Evolutionary conservation across 2,113 vertebrate genomes (phyloP), one percentile per base, ranked within the genome.

Genomic region (Microcebus jonahi): DNA sequence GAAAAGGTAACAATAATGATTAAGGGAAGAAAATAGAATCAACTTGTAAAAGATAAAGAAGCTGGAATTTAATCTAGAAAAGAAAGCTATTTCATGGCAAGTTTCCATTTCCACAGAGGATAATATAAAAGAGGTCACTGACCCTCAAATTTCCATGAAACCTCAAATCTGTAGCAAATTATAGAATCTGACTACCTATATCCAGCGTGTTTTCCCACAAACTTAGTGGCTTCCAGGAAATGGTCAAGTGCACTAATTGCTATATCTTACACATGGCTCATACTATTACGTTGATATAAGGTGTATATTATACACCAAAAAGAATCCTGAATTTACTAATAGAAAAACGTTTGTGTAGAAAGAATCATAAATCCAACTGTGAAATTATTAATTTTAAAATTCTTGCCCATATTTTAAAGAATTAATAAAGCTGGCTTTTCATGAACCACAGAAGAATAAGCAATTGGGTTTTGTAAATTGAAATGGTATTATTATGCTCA

Each of bases 361-460:
- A 95, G 48, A 85, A 55, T 3, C 50, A 73, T 48, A 92, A 79
- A 77, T 93, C 5, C 57, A 88, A 67, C 3, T 92, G 18, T 45
- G 89, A 57, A 89, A 95, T 88, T 76, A 67, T 42, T 36, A 27
- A 53, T 95, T 96, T 89, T 73, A 83, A 97, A 90, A 61, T 25
- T 86, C 59, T 96, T 92, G 29, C 17, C 31, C n/a, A 71, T 81
- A 75, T 88, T 94, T 93, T 67, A 63, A 90, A 84, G 34, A 94
- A 94, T 91, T 70, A 90, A 90, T 83, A 87, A 91, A 94, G 18
- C 50, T 79, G 17, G 29, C 68, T 94, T 95, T 90, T 96, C 79
- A 76, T 70, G 36, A 82, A 80, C 42, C 45, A 79, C 23, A 0
- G 90, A 73, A 90, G 17, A 95, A 87, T 57, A 91, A 88, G 13